Evolutionary conservation across 2,888 invertebrate species (phyloP), one percentile per base, ranked within the genome.

Genomic region (Hirtodrosophila duncani): DNA sequence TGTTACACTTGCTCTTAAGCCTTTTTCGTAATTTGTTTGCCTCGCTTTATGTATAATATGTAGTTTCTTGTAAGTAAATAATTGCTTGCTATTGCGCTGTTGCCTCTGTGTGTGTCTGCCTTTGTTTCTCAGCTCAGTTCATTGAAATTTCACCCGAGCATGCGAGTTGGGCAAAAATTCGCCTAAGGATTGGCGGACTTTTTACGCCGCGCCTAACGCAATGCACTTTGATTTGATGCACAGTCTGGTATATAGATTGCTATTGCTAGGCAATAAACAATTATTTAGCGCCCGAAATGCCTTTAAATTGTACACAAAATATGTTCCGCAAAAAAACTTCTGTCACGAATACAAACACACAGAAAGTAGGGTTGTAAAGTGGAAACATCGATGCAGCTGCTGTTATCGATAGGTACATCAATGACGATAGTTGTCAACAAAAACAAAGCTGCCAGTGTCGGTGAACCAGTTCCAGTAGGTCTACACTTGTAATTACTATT

Each of bases 291-390:
- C 60, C 64, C 51, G 34, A 67, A 60, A 70, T 74, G 71, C 71
- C 67, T 67, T 59, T 66, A 67, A 82, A 77, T 64, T 75, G 69
- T 81, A 83, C 74, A 80, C 77, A 81, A 67, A 75, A 70, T 72
- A 80, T 62, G 67, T 70, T 83, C 83, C 78, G 83, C 82, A 82
- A 83, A 83, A 70, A 81, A 66, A 63, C 80, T 78, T 81, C 77
- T 81, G 79, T 75, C 82, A 83, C 83, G 81, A 83, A 83, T 83
- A 83, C 83, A 82, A 82, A 75, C 69, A 82, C 83, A 82, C 63
- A 70, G 65, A 41, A 70, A 39, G 29, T 58, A 49, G 42, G 45
- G 59, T 50, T 51, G 44, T 53, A 42, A 37, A 56, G 44, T 14
- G 16, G 4, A 6, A 11, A 30, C 57, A 68, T 69, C 69, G 72